phyloP scores from a whole-genome alignment of 2,113 vertebrate genomes.

The Chaenocephalus aceratus region DNA sequence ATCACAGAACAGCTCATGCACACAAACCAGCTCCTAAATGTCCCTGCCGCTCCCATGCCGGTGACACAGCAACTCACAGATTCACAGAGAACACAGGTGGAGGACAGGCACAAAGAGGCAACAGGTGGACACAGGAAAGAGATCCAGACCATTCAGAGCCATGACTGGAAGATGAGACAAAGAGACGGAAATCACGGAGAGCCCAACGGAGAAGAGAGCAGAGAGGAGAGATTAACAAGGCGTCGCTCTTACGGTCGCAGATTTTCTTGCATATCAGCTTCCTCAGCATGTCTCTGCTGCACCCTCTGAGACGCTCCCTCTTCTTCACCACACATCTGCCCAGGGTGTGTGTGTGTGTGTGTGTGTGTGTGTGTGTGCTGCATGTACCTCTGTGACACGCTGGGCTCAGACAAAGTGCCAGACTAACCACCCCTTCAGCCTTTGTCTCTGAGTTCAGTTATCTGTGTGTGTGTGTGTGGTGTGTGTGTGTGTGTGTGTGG shows the following conservation, averaged over 20 bases:
- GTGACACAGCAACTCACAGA: constrained; percentile 30
- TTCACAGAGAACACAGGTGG: background rate
- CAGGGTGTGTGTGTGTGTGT: constrained; percentile 23
- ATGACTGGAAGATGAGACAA: background rate
- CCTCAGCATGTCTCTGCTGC: constrained; percentile 84
- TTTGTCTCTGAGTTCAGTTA: too few relatives aligned
- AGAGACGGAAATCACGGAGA: background rate
- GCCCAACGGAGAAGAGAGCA: background rate
- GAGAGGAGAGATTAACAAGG: constrained; percentile 10
- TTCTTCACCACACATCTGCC: constrained; percentile 31
- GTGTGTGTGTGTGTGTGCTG: constrained; percentile 29
- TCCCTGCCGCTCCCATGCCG: background rate
- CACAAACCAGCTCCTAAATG: background rate
- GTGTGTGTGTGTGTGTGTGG: constrained; percentile 9
- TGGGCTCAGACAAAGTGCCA: constrained; percentile 49
- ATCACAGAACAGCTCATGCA: background rate
- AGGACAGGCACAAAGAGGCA: constrained; percentile 18
- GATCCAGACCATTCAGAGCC: background rate
- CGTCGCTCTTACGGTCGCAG: constrained; percentile 83
- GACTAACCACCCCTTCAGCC: too few relatives aligned
- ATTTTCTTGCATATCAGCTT: constrained; percentile 88
- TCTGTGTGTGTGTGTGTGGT: constrained; percentile 7
- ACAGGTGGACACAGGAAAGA: constrained; percentile 39
- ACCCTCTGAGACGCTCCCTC: constrained; percentile 61
- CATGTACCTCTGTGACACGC: constrained; percentile 7